Base-by-base conservation (phyloP, 2,888 invertebrate genomes). In the Aleiodes leptofemur region DNA sequence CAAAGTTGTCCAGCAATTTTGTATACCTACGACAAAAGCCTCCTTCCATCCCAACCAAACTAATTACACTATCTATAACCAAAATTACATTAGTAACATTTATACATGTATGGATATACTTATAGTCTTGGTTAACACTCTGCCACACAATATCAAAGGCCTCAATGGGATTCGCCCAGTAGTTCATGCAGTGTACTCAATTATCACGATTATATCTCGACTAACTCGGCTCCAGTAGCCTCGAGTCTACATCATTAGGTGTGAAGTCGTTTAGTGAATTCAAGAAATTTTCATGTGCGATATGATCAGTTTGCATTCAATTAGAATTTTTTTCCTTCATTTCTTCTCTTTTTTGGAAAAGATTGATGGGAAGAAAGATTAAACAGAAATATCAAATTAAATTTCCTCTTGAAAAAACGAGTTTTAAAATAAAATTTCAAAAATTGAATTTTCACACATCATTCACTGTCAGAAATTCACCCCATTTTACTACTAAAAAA, bases 1-100 rank as follows among this genome's bases (percentile, higher is more conserved):
- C 31, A 48, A 70, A 74, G 53, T 70, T 74, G 64, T 64, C 48
- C 43, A 55, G 64, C 29, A 51, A 56, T 74, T 70, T 70, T 14
- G 23, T 43, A 43, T 53, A 55, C 70, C 48, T 48, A 56, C 64
- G 38, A 64, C 64, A 57, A 55, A 55, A 38, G 16, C 68, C 23
- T 48, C 14, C 29, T 31, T 14, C 29, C 68, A n/a, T 14, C 68
- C 7, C 16, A 43, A 9, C 31, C 70, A 51, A 59, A 74, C 61
- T 69, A 74, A 74, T 74, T 70, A 64, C n/a, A 11, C n/a, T 14
- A n/a, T 38, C 59, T 34, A 23, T 59, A 73, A 48, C 50, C 34
- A 59, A 51, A 50, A 69, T 51, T 57, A 69, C 56, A 31, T 31
- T 11, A 0, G 34, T 34, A 43, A 29, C 14, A 29, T 50, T 14